Evolutionary conservation across 2,888 invertebrate species (phyloP).

Genomic region (Ptycholaimellus sp.): DNA sequence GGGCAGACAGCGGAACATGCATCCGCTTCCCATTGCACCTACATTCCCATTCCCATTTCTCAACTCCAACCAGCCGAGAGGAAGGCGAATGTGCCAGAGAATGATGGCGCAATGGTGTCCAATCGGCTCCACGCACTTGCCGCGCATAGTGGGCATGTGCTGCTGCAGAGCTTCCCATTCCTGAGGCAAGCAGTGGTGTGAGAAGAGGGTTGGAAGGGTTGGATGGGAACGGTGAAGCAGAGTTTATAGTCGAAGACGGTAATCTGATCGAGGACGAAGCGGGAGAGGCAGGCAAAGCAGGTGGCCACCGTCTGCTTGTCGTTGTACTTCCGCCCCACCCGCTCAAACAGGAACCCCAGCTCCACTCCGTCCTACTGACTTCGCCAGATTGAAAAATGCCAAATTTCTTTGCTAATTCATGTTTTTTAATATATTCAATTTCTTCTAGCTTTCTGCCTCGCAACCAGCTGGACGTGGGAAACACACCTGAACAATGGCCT

Average conservation of each 20-base stretch:
- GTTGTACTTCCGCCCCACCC: conserved; percentile 6
- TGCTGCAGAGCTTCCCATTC: conserved; percentile 5
- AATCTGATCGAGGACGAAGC: conserved; percentile 2
- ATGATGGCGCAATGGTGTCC: conserved; percentile 3
- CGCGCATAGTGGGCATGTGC: conserved; percentile 4
- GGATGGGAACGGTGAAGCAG: background rate
- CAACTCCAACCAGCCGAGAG: no score
- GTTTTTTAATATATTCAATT: background rate
- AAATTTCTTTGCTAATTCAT: background rate
- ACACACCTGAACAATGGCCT: background rate
- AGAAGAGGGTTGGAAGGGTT: background rate
- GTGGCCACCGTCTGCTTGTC: conserved; percentile 6
- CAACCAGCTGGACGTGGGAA: no score
- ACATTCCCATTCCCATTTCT: no score
- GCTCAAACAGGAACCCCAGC: conserved; percentile 5
- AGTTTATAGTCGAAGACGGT: conserved; percentile 6
- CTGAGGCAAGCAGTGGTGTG: no score
- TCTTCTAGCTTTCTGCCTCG: no score
- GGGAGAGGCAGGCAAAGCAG: conserved; percentile 4
- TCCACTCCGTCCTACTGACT: conserved; percentile 6
- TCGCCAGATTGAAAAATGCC: background rate
- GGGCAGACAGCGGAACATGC: conserved; percentile 4
- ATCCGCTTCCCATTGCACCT: conserved; percentile 1
- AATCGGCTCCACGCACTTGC: background rate
- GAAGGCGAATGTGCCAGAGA: no score